Evolutionary conservation across 2,113 vertebrate genomes (phyloP).

Genomic region (Colistium nudipinnis): DNA sequence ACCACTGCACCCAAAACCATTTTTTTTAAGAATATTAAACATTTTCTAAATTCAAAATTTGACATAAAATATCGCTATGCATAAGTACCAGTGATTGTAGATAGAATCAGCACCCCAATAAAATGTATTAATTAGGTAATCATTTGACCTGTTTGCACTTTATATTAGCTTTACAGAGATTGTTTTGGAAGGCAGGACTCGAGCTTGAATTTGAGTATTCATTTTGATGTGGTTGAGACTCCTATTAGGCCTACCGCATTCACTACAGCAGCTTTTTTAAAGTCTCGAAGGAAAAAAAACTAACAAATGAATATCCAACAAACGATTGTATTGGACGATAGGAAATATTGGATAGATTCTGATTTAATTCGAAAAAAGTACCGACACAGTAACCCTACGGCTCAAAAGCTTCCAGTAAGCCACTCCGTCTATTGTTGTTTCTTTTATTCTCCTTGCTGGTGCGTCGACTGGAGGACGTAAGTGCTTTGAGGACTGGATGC

Average conservation of each 20-base stretch:
- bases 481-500: slow-evolving; percentile 69
- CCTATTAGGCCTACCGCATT: not conserved
- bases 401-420: slow-evolving; percentile 35
- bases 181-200: not conserved
- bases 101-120: too few species aligned
- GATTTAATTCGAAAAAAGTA: slow-evolving; percentile 17
- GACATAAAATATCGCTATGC: too few species aligned
- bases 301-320: not conserved
- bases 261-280: not conserved
- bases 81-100: too few species aligned
- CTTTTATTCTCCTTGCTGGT: slow-evolving; percentile 39
- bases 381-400: not conserved
- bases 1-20: not conserved
- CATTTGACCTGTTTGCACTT: not conserved
- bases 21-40: too few species aligned
- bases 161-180: not conserved
- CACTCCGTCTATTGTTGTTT: slow-evolving; percentile 53
- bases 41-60: too few species aligned
- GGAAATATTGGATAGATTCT: not conserved
- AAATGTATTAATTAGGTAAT: too few species aligned
- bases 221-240: not conserved
- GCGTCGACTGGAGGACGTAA: slow-evolving; percentile 57
- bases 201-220: not conserved
- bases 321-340: slow-evolving; percentile 7
- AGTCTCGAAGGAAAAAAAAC: too few species aligned